These are phyloP conservation scores for Gambusia yucatana DNA, from an alignment of 2,797 vertebrate genomes.

Conservation along the genomic window DNA sequence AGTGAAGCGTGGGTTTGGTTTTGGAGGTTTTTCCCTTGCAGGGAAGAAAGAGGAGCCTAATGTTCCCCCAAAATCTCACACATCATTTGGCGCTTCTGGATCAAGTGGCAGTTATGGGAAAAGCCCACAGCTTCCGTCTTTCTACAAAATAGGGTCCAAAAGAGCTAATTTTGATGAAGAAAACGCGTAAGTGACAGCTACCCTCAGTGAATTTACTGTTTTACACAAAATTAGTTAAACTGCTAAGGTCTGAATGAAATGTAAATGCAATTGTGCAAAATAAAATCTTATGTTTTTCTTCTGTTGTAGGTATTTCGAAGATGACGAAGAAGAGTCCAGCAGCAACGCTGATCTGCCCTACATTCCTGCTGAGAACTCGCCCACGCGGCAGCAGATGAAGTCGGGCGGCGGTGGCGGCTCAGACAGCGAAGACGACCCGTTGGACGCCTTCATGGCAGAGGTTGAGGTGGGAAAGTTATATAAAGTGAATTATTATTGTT, in stretches of 20 bases:
- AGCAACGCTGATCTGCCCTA: constrained; percentile 91
- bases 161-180: constrained; percentile 97
- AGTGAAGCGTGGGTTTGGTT: constrained; percentile 96
- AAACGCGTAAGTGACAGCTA: constrained; percentile 89
- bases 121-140: constrained; percentile 92
- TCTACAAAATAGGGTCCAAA: constrained; percentile 99
- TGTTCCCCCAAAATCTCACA: constrained; percentile 85
- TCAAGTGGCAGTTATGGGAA: constrained; percentile 87
- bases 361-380: constrained; percentile 98
- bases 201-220: background rate
- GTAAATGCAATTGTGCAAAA: background rate
- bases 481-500: background rate
- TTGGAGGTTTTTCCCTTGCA: constrained; percentile 93
- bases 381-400: constrained; percentile 93
- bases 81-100: constrained; percentile 84
- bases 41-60: constrained; percentile 92
- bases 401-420: constrained; percentile 87
- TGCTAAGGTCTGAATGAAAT: background rate
- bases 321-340: constrained; percentile 96
- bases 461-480: constrained; percentile 86
- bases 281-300: background rate
- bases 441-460: constrained; percentile 99
- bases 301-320: constrained; percentile 93
- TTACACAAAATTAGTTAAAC: background rate
- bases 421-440: constrained; percentile 96